Evolutionary conservation across 1,140 invertebrate species (phyloP).

Genomic region (Eriocheir sinensis): DNA sequence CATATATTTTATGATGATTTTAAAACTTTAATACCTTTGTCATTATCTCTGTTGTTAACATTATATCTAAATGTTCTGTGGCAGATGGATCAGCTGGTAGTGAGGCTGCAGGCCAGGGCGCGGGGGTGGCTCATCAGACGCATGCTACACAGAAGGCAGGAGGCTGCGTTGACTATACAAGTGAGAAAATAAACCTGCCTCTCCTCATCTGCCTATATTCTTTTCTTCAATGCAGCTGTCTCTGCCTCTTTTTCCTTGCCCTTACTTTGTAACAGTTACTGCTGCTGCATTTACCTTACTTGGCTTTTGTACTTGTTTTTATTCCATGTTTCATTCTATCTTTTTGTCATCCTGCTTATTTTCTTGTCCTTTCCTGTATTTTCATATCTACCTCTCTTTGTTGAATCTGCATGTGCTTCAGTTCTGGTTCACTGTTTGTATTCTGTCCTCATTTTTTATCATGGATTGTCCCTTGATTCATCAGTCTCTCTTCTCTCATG

Average conservation of each 20-base stretch:
- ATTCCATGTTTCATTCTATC: background rate
- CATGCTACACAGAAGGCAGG: slow-evolving; percentile 83
- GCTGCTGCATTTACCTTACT: too few relatives aligned
- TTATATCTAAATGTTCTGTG: too few relatives aligned
- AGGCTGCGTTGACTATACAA: slow-evolving; percentile 85
- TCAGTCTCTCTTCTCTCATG: background rate
- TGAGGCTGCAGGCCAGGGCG: slow-evolving; percentile 85
- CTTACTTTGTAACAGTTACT: too few relatives aligned
- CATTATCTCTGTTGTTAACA: too few relatives aligned
- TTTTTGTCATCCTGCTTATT: too few relatives aligned
- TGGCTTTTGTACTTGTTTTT: background rate
- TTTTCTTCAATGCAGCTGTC: too few relatives aligned
- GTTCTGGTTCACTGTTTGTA: too few relatives aligned
- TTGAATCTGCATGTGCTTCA: slow-evolving; percentile 5
- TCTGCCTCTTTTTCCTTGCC: too few relatives aligned
- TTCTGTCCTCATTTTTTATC: too few relatives aligned
- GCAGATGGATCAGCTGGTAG: slow-evolving; percentile 80
- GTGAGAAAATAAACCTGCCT: slow-evolving; percentile 76
- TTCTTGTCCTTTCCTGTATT: background rate
- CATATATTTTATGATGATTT: too few relatives aligned
- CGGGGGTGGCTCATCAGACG: slow-evolving; percentile 86
- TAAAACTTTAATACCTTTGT: too few relatives aligned
- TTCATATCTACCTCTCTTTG: background rate
- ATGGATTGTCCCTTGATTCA: too few relatives aligned
- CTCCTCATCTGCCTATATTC: background rate